phyloP scores from a whole-genome alignment of 1,140 invertebrate species.

The Wiebesia pumilae region DNA sequence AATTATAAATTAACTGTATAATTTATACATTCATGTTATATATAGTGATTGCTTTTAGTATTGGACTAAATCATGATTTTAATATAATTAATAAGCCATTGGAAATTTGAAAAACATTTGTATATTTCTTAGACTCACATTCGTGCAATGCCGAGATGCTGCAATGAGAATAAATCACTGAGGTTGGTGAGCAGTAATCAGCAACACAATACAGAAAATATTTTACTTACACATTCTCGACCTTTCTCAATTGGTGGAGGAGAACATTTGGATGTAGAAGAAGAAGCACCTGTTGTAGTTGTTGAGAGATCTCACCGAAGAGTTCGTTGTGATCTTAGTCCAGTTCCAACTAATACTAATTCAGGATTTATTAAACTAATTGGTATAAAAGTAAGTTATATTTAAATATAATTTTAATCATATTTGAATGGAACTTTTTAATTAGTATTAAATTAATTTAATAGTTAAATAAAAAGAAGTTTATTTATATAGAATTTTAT shows the following conservation, averaged over 20 bases:
- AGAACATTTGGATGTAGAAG: slow-evolving; percentile 67
- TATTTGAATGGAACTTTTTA: too few relatives aligned
- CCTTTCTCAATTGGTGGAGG: slow-evolving; percentile 66
- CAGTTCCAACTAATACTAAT: slow-evolving; percentile 69
- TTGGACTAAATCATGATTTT: neutral
- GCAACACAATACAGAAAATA: slow-evolving; percentile 67
- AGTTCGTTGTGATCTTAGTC: slow-evolving; percentile 72
- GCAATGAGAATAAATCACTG: slow-evolving; percentile 74
- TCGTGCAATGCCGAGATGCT: slow-evolving; percentile 76
- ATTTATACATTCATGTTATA: too few relatives aligned
- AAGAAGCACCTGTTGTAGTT: slow-evolving; percentile 65
- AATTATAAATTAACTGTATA: too few relatives aligned
- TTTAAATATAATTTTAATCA: neutral
- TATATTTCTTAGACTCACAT: slow-evolving; percentile 48
- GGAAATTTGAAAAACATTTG: neutral
- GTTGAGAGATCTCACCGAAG: slow-evolving; percentile 72
- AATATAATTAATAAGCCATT: neutral
- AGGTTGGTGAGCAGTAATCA: slow-evolving; percentile 71
- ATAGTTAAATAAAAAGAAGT: too few relatives aligned
- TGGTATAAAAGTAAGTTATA: slow-evolving; percentile 68
- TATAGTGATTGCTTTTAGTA: too few relatives aligned
- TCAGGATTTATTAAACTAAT: slow-evolving; percentile 69
- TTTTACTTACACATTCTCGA: slow-evolving; percentile 66
- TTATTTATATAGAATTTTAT: too few relatives aligned
- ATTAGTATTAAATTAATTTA: too few relatives aligned